A percentile compares a stretch with the other conserved stretches of the same genome.
phyloP scores from a whole-genome alignment of 2,797 vertebrate species.

The Lophotriccus pileatus region DNA sequence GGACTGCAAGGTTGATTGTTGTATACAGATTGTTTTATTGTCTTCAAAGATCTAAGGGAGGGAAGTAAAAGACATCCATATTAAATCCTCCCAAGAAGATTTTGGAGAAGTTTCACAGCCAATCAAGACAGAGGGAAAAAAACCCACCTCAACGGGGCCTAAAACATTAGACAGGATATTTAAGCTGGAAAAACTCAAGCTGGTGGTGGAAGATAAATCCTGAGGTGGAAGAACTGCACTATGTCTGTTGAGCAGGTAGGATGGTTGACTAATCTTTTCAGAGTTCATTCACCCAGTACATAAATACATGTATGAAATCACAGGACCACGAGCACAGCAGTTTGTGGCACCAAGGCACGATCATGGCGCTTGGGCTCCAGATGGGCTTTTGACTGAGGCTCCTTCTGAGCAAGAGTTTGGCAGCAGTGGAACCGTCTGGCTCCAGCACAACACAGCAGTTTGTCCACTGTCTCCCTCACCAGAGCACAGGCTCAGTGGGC shows the following conservation, averaged over 20 bases:
- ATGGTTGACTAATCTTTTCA: background rate
- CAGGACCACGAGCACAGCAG: background rate
- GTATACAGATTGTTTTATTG: background rate
- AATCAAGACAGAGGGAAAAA: background rate
- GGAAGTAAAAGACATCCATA: background rate
- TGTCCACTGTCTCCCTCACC: background rate
- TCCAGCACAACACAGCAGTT: background rate
- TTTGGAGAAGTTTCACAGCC: background rate
- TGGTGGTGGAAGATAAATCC: background rate
- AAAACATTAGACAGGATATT: background rate
- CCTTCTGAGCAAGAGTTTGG: background rate
- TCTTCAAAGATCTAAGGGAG: background rate
- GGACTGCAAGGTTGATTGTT: background rate
- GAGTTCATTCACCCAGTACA: fast-evolving
- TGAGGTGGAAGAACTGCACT: background rate
- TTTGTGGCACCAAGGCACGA: fast-evolving
- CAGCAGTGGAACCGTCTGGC: background rate
- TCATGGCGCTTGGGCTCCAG: background rate
- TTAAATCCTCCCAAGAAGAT: background rate
- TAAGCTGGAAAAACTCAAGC: background rate
- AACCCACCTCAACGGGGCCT: background rate
- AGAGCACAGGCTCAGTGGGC: background rate
- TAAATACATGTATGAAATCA: background rate
- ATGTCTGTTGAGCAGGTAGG: background rate
- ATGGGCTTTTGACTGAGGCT: background rate